A percentile compares a stretch with the other conserved stretches of the same genome.
Evolutionary conservation across 2,888 invertebrate genomes (phyloP).

Genomic region (Ochropleura leucogaster): DNA sequence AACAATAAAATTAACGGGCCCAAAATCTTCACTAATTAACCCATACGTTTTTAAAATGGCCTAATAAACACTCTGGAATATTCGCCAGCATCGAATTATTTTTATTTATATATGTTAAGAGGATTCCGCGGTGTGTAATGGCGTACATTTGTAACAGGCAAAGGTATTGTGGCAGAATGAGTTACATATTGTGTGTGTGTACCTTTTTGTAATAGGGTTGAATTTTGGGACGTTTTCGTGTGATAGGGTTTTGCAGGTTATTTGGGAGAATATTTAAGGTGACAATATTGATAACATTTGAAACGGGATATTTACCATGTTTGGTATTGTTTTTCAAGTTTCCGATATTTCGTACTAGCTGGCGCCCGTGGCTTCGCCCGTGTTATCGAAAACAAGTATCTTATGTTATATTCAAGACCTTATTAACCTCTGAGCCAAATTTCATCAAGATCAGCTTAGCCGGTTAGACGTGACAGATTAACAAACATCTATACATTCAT

Average conservation of each 20-base stretch:
- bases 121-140: slow-evolving; percentile 48
- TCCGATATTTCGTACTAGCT: no score
- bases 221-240: background rate
- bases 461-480: no score
- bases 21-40: slow-evolving; percentile 46
- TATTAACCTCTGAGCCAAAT: no score
- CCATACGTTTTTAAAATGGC: slow-evolving; percentile 52
- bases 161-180: slow-evolving; percentile 45
- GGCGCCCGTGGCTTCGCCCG: no score
- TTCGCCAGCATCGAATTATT: slow-evolving; percentile 68
- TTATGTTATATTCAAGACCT: no score
- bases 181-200: slow-evolving; percentile 25
- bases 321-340: no score
- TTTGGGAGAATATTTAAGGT: background rate
- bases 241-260: background rate
- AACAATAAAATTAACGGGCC: background rate
- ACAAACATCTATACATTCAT: no score
- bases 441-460: no score
- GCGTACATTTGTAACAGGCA: slow-evolving; percentile 32
- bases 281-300: background rate
- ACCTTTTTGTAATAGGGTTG: slow-evolving; percentile 43
- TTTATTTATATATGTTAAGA: slow-evolving; percentile 68
- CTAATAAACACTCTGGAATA: slow-evolving; percentile 51
- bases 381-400: no score
- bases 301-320: no score